These are phyloP conservation scores for Cnemophilus loriae DNA, from an alignment of 2,113 vertebrate genomes.

Conservation along the genomic window DNA sequence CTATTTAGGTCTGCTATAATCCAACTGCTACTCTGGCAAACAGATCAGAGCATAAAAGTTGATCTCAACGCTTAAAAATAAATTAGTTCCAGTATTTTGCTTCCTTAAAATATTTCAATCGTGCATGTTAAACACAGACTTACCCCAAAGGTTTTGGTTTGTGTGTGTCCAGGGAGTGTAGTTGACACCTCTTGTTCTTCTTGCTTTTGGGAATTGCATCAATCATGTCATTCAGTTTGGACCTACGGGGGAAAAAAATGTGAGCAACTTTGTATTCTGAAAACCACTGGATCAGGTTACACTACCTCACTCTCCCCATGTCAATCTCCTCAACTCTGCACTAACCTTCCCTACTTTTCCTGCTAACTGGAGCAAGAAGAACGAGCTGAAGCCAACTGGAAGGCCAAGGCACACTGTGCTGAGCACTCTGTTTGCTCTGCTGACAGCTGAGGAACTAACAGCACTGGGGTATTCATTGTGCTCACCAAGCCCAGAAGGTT, in stretches of 20 bases:
- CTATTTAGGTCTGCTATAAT: background rate
- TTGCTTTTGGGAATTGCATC: conserved; percentile 98
- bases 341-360: background rate
- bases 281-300: background rate
- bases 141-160: conserved; percentile 97
- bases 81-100: background rate
- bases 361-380: conserved; percentile 13
- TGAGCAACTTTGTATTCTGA: background rate
- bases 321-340: background rate
- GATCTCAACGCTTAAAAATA: background rate
- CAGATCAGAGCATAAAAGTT: background rate
- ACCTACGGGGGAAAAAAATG: conserved; percentile 64
- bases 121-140: conserved; percentile 47
- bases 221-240: conserved; percentile 93
- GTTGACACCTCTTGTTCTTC: conserved; percentile 96
- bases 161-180: conserved; percentile 97
- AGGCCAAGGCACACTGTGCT: background rate
- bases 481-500: background rate
- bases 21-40: background rate
- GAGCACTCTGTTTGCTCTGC: background rate
- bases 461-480: background rate
- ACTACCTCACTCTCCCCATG: background rate
- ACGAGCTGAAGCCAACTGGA: background rate
- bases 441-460: background rate
- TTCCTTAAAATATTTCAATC: background rate